Percentiles rank a stretch among this genome's conserved stretches.
Conservation (phyloP, 2,888 invertebrate genomes). For the Plemyria rubiginata region DNA sequence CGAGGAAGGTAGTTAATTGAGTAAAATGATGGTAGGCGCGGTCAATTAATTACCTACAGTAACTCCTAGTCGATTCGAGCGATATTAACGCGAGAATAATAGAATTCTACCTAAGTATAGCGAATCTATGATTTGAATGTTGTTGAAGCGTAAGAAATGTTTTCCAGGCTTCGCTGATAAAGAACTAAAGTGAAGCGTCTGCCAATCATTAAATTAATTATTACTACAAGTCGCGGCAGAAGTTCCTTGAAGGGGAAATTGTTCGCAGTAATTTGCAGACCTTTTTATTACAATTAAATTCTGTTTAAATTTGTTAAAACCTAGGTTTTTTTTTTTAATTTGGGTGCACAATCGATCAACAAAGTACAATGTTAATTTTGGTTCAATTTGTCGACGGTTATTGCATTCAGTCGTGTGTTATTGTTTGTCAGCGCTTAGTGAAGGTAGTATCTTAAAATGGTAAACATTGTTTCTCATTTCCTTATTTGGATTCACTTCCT, state of each 20-base stretch:
- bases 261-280: conserved; percentile 27
- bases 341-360: not conserved
- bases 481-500: conserved; percentile 14
- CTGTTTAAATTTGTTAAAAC: not conserved
- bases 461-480: conserved; percentile 9
- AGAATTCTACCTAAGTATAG: not conserved
- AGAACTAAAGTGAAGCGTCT: conserved; percentile 10
- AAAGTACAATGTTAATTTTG: not conserved
- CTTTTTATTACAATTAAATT: conserved; percentile 27
- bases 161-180: not conserved
- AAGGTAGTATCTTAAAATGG: not conserved
- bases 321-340: not conserved
- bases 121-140: not conserved
- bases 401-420: not conserved
- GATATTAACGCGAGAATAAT: not conserved
- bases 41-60: not conserved
- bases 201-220: conserved; percentile 34
- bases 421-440: not conserved
- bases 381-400: not conserved
- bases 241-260: conserved; percentile 23
- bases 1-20: not conserved
- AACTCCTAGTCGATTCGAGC: not conserved
- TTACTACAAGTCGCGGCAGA: conserved; percentile 22
- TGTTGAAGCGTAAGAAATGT: not conserved
- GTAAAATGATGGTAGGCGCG: not conserved